These are phyloP conservation scores for Dichetophora obliterata DNA, from an alignment of 2,888 invertebrate genomes.

Conservation along the genomic window DNA sequence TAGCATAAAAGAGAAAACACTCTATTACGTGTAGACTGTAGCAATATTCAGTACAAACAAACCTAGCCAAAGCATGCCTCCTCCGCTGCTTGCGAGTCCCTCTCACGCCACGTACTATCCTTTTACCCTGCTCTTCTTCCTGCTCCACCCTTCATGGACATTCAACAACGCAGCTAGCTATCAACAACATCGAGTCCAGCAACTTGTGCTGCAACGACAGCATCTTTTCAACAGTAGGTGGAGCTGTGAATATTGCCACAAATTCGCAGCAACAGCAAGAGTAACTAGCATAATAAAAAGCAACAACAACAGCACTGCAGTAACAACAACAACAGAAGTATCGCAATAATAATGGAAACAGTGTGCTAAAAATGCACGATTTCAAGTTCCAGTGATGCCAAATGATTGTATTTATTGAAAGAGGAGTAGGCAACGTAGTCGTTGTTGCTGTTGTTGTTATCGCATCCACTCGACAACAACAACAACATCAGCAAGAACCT, in stretches of 20 bases:
- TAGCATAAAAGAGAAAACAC: too few species aligned
- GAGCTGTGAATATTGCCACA: constrained; percentile 64
- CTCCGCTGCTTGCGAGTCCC: too few species aligned
- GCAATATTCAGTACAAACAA: too few species aligned
- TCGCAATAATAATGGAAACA: neutral
- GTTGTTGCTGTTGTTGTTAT: constrained; percentile 9
- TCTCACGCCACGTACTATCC: too few species aligned
- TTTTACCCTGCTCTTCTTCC: too few species aligned
- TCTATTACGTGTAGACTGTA: too few species aligned
- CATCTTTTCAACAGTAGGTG: constrained; percentile 61
- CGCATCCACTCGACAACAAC: neutral
- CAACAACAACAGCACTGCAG: constrained; percentile 1
- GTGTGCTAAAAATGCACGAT: neutral
- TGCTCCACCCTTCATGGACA: too few species aligned
- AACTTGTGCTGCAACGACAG: constrained; percentile 22
- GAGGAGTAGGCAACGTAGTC: constrained; percentile 20
- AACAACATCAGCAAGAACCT: neutral
- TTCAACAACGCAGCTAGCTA: too few species aligned
- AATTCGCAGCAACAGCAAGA: constrained; percentile 47
- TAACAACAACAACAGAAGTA: constrained; percentile 2
- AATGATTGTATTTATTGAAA: neutral
- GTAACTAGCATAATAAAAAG: neutral
- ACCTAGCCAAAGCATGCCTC: too few species aligned
- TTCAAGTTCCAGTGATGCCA: too few species aligned
- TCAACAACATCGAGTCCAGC: neutral